Percentiles rank a stretch among this genome's conserved stretches.
These are phyloP conservation scores for Acanthosepion pharaonis DNA, from an alignment of 2,888 invertebrate genomes.

Conservation along the genomic window DNA sequence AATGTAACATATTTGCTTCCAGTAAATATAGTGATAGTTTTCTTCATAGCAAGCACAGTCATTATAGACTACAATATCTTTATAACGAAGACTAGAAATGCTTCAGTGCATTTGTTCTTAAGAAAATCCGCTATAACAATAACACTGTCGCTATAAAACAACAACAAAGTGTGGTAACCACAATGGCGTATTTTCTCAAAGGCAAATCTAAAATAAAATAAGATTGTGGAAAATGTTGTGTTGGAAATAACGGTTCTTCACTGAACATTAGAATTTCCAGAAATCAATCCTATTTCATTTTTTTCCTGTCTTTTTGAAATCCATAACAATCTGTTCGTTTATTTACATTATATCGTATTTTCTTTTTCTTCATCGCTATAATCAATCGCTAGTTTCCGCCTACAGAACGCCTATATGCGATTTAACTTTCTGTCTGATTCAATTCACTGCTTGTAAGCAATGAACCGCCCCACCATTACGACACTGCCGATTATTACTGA, in stretches of 20 bases:
- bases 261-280: not conserved
- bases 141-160: not conserved
- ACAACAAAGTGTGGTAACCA: not conserved
- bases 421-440: not conserved
- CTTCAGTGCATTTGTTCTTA: too few relatives aligned
- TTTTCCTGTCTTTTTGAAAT: not conserved
- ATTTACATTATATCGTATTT: not conserved
- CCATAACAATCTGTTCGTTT: not conserved
- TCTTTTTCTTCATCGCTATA: not conserved
- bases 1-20: not conserved
- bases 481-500: too few relatives aligned
- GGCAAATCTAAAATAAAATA: not conserved
- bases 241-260: not conserved
- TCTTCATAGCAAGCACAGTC: too few relatives aligned
- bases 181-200: not conserved
- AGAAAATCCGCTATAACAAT: not conserved
- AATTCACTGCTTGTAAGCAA: not conserved
- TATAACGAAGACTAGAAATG: not conserved
- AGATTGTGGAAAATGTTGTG: not conserved
- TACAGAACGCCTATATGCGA: slow-evolving; percentile 2
- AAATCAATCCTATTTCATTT: not conserved
- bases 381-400: not conserved
- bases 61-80: not conserved
- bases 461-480: not conserved
- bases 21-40: not conserved